phyloP scores from a whole-genome alignment of 2,113 vertebrate species.

The Scopus umbretta region DNA sequence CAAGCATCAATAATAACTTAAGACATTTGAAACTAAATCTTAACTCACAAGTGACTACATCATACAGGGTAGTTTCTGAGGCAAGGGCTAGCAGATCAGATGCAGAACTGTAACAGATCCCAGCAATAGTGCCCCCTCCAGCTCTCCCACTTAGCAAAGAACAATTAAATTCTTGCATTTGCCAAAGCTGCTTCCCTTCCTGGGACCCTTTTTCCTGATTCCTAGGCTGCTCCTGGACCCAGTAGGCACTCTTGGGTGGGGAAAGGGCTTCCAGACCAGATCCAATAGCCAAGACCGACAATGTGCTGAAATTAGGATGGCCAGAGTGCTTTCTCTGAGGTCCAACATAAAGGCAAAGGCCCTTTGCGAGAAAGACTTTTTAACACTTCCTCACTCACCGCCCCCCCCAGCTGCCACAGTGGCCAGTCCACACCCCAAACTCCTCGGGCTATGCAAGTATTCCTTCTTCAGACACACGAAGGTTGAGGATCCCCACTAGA shows the following conservation, averaged over 20 bases:
- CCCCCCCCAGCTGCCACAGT: background rate
- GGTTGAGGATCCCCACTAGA: background rate
- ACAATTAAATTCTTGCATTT: background rate
- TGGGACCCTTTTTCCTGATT: background rate
- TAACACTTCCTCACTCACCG: background rate
- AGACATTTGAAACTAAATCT: constrained; percentile 24
- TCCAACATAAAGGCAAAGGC: background rate
- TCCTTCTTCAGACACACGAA: background rate
- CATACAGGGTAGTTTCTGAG: background rate
- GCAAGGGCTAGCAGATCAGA: background rate
- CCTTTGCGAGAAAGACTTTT: background rate
- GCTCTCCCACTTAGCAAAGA: background rate
- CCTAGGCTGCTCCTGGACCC: background rate
- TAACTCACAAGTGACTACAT: constrained; percentile 28
- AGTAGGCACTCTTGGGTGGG: background rate
- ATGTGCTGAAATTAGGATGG: background rate
- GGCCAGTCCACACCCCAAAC: fast-evolving
- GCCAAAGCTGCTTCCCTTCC: background rate
- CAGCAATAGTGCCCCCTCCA: background rate
- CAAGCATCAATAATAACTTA: constrained; percentile 53
- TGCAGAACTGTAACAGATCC: background rate
- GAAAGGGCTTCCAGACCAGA: background rate
- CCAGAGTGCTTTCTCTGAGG: background rate
- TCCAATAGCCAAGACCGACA: background rate
- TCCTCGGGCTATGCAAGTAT: background rate